These are phyloP conservation scores for Linnaemya vulpina DNA, from an alignment of 2,888 invertebrate species.

Conservation along the genomic window DNA sequence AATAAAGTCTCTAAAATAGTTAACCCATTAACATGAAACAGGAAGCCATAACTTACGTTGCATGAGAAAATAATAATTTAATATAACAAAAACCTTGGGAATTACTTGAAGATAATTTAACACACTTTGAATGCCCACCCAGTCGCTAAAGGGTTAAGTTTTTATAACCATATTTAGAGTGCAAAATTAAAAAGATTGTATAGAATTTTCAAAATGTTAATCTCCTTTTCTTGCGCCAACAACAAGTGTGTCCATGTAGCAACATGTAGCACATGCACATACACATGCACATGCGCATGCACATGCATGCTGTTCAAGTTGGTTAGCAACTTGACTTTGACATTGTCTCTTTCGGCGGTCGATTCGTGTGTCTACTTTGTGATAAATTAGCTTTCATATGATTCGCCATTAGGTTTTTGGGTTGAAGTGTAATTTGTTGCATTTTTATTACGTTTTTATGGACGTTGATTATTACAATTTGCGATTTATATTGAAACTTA, in stretches of 20 bases:
- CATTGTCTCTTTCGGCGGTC: conserved; percentile 59
- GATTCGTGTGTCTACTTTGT: conserved; percentile 72
- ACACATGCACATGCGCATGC: neutral
- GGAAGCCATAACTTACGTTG: neutral
- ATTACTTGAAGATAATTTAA: neutral
- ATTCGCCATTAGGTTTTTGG: conserved; percentile 72
- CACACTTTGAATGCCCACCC: neutral
- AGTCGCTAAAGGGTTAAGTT: conserved; percentile 19
- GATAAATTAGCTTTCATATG: conserved; percentile 80
- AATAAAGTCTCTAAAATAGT: conserved; percentile 8
- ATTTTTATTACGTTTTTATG: conserved; percentile 51
- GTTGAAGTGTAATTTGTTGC: conserved; percentile 21
- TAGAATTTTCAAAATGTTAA: conserved; percentile 27
- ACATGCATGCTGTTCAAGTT: conserved; percentile 36
- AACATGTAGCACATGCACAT: neutral
- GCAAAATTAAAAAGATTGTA: conserved; percentile 38
- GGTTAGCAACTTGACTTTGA: conserved; percentile 24
- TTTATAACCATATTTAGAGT: conserved; percentile 16
- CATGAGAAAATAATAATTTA: neutral
- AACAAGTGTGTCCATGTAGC: conserved; percentile 25
- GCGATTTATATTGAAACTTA: conserved; percentile 64
- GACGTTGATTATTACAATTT: conserved; percentile 76
- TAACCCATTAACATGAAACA: conserved; percentile 34
- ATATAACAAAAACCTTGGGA: neutral
- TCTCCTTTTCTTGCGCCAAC: neutral